Percentiles rank a stretch among this genome's conserved stretches.
Evolutionary conservation across 2,113 vertebrate species (phyloP).

Genomic region (Ciconia stormi): DNA sequence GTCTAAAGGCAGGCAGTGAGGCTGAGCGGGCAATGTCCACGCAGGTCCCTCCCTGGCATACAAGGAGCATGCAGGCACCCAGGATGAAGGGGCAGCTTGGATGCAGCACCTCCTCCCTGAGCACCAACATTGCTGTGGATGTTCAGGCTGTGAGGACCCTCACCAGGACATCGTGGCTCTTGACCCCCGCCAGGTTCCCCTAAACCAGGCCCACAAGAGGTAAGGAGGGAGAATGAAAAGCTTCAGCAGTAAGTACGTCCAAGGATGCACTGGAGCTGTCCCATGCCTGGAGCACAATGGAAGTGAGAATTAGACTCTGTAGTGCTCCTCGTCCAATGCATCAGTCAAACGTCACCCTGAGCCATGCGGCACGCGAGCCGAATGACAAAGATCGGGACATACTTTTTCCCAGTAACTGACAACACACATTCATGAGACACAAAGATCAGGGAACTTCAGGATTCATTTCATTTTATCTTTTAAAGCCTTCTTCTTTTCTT

Average conservation of each 20-base stretch:
- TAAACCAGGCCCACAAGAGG: rapidly evolving
- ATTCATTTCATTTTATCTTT: slow-evolving; percentile 23
- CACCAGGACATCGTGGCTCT: rapidly evolving
- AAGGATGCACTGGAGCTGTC: background rate
- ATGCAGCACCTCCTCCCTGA: background rate
- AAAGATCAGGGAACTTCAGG: slow-evolving; percentile 8
- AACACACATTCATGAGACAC: background rate
- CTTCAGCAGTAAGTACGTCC: background rate
- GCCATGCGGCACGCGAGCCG: rapidly evolving
- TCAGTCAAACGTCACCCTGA: background rate
- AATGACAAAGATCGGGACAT: background rate
- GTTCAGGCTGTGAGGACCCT: background rate
- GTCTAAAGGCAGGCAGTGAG: background rate
- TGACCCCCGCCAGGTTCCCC: background rate
- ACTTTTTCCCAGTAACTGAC: background rate
- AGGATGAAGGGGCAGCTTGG: background rate
- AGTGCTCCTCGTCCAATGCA: background rate
- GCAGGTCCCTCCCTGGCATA: background rate
- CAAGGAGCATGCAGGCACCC: background rate
- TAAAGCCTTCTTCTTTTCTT: background rate
- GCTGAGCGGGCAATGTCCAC: background rate
- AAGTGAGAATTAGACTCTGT: background rate
- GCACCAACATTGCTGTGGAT: background rate
- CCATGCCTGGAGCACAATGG: background rate
- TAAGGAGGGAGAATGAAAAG: background rate